phyloP scores from a whole-genome alignment of 2,888 invertebrate genomes.

The Mongoloraphidia duomilia region DNA sequence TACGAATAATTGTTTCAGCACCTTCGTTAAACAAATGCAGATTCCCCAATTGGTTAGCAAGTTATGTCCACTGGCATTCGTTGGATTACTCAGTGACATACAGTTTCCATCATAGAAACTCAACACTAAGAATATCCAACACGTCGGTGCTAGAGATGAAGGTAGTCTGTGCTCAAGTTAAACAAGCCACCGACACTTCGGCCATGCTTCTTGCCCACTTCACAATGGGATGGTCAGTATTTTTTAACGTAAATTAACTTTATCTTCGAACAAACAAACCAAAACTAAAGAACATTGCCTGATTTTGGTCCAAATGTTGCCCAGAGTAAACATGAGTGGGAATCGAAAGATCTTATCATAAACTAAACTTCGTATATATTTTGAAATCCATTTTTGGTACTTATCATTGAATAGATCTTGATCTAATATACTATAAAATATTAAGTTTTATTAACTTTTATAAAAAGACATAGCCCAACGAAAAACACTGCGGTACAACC shows the following conservation, averaged over 20 bases:
- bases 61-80: constrained; percentile 76
- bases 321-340: too few relatives aligned
- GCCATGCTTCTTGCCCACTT: constrained; percentile 53
- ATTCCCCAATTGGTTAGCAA: constrained; percentile 78
- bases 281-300: too few relatives aligned
- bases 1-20: constrained; percentile 33
- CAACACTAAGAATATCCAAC: constrained; percentile 56
- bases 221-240: constrained; percentile 56
- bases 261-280: too few relatives aligned
- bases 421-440: too few relatives aligned
- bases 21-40: constrained; percentile 63
- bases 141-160: constrained; percentile 46
- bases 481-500: too few relatives aligned
- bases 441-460: too few relatives aligned
- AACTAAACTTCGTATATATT: too few relatives aligned
- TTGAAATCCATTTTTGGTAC: too few relatives aligned
- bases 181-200: constrained; percentile 31
- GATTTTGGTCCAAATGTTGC: too few relatives aligned
- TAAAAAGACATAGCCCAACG: too few relatives aligned
- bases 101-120: constrained; percentile 69
- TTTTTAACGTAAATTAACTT: not conserved
- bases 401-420: too few relatives aligned
- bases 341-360: too few relatives aligned
- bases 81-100: constrained; percentile 75
- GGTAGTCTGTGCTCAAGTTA: constrained; percentile 49